Conservation (phyloP, 2,113 vertebrate species). For the Rhinolophus ferrumequinum region DNA sequence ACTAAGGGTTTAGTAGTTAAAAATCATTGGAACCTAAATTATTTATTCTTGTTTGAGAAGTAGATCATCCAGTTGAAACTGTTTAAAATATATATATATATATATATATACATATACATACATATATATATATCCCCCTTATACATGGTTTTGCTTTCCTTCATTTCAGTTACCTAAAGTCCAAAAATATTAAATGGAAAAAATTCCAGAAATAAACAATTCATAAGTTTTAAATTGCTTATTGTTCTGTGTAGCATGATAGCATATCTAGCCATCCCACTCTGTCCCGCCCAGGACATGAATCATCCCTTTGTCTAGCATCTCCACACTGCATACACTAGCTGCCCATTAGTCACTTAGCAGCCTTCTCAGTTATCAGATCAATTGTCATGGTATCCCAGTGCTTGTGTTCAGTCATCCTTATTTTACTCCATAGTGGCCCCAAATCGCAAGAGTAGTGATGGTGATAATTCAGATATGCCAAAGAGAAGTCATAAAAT, state of each 20-base stretch:
- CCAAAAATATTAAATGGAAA: not conserved
- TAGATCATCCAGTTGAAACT: not conserved
- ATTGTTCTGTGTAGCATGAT: not conserved
- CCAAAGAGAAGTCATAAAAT: not conserved
- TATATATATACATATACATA: not conserved
- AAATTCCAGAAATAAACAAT: not conserved
- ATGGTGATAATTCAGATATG: not conserved
- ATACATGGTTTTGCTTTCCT: not conserved
- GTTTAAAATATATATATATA: not conserved
- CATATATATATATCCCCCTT: not conserved
- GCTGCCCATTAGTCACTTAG: not conserved
- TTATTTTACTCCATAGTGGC: not conserved
- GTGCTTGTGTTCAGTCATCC: not conserved
- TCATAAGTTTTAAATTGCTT: not conserved
- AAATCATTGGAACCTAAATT: not conserved
- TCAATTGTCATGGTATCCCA: not conserved
- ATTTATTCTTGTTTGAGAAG: not conserved
- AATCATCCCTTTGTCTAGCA: not conserved
- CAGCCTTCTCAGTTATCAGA: not conserved
- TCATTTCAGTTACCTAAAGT: not conserved
- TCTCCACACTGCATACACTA: not conserved
- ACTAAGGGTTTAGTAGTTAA: not conserved
- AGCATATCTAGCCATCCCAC: not conserved
- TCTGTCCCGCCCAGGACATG: not conserved
- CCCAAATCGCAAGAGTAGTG: not conserved